These are phyloP conservation scores for Himalopsyche kuldschensis DNA, from an alignment of 2,888 invertebrate species.

Conservation along the genomic window DNA sequence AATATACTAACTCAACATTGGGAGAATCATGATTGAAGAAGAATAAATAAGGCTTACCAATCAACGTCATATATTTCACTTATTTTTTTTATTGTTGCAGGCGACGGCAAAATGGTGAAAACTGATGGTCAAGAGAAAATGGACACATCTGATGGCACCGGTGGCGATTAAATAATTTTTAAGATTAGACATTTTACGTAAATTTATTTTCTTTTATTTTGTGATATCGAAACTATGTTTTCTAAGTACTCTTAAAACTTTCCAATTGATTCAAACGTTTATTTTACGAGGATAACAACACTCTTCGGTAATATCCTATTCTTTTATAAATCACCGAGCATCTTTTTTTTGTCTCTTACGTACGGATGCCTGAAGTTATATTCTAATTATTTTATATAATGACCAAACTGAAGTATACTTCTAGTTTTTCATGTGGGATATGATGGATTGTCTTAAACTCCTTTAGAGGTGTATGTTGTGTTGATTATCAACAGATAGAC, in stretches of 20 bases:
- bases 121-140: conserved; percentile 52
- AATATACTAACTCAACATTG: too few species aligned
- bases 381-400: not conserved
- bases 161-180: not conserved
- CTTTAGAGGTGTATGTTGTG: not conserved
- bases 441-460: not conserved
- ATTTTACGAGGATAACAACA: not conserved
- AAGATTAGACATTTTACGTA: not conserved
- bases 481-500: not conserved
- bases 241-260: not conserved
- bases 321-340: not conserved
- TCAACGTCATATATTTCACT: too few species aligned
- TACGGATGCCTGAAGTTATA: not conserved
- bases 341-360: not conserved
- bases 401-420: not conserved
- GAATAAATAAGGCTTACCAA: too few species aligned
- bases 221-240: not conserved
- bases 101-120: conserved; percentile 57
- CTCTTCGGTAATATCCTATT: not conserved
- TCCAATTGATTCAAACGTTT: not conserved
- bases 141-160: conserved; percentile 46
- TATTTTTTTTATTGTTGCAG: conserved; percentile 43
- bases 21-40: too few species aligned
- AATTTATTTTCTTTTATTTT: not conserved
- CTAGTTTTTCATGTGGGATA: not conserved